Evolutionary conservation across 2,888 invertebrate species (phyloP).

Genomic region (Linnaemya vulpina): DNA sequence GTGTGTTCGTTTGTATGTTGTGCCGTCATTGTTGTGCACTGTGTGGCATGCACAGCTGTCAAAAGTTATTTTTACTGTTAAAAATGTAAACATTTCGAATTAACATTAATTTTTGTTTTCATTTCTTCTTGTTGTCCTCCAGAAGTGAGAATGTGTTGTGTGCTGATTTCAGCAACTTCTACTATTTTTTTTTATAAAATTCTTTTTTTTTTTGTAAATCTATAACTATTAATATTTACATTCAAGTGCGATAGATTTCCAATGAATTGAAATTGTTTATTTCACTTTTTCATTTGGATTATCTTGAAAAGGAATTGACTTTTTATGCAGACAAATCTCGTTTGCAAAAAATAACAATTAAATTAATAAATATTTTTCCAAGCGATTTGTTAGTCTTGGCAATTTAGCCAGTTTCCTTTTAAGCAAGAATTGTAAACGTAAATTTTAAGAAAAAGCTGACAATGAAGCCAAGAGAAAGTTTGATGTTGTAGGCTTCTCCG

Average conservation of each 20-base stretch:
- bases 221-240: background rate
- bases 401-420: no score
- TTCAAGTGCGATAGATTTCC: background rate
- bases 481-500: no score
- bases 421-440: no score
- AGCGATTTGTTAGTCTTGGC: no score
- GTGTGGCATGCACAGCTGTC: conserved; percentile 70
- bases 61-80: conserved; percentile 71
- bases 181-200: background rate
- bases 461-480: no score
- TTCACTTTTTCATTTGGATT: background rate
- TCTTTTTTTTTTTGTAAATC: conserved; percentile 3
- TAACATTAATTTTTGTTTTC: conserved; percentile 68
- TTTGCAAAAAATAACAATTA: no score
- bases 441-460: no score
- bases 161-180: conserved; percentile 44
- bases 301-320: background rate
- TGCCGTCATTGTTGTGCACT: background rate
- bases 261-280: conserved; percentile 1
- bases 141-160: background rate
- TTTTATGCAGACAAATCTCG: no score
- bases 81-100: conserved; percentile 71
- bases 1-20: background rate
- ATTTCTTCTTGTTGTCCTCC: conserved; percentile 21
- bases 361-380: no score